These are phyloP conservation scores for Knipowitschia caucasica DNA, from an alignment of 2,797 vertebrate genomes.

Conservation along the genomic window DNA sequence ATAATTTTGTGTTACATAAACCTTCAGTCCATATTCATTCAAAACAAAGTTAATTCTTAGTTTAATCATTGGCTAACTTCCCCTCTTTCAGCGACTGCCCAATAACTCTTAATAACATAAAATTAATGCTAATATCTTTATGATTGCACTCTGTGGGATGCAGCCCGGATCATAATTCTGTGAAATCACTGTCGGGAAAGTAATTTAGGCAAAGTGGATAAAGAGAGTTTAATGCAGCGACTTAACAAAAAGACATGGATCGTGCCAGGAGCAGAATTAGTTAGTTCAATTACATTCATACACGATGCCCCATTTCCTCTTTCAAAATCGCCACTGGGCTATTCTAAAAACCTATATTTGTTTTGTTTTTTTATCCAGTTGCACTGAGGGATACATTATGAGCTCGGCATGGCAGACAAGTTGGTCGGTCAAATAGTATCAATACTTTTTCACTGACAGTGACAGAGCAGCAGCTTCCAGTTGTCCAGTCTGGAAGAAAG, in stretches of 20 bases:
- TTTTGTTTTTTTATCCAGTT: slow-evolving; percentile 59
- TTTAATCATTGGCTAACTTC: slow-evolving; percentile 26
- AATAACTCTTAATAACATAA: slow-evolving; percentile 33
- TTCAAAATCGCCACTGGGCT: slow-evolving; percentile 47
- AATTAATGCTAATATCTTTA: slow-evolving; percentile 38
- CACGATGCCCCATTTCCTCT: slow-evolving; percentile 55
- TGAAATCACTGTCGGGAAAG: slow-evolving; percentile 23
- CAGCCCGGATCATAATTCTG: slow-evolving; percentile 26
- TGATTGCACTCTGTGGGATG: slow-evolving; percentile 41
- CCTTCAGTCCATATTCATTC: too few relatives aligned
- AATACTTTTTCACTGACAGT: slow-evolving; percentile 63
- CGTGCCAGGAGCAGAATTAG: slow-evolving; percentile 31
- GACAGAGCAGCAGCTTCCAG: slow-evolving; percentile 36
- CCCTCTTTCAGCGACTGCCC: slow-evolving; percentile 9
- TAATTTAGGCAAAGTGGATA: slow-evolving; percentile 45
- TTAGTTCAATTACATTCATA: slow-evolving; percentile 50
- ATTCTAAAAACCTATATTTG: slow-evolving; percentile 61
- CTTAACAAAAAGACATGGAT: slow-evolving; percentile 28
- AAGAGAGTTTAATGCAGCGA: slow-evolving; percentile 21
- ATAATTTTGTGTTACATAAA: too few relatives aligned
- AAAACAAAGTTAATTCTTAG: slow-evolving; percentile 25
- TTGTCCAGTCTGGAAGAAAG: slow-evolving; percentile 33
- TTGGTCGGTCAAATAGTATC: slow-evolving; percentile 45
- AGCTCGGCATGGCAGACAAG: slow-evolving; percentile 50
- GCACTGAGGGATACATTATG: slow-evolving; percentile 52